A percentile compares a stretch with the other conserved stretches of the same genome.
Conservation (phyloP, 2,797 vertebrate genomes). For the Glyptemys insculpta region DNA sequence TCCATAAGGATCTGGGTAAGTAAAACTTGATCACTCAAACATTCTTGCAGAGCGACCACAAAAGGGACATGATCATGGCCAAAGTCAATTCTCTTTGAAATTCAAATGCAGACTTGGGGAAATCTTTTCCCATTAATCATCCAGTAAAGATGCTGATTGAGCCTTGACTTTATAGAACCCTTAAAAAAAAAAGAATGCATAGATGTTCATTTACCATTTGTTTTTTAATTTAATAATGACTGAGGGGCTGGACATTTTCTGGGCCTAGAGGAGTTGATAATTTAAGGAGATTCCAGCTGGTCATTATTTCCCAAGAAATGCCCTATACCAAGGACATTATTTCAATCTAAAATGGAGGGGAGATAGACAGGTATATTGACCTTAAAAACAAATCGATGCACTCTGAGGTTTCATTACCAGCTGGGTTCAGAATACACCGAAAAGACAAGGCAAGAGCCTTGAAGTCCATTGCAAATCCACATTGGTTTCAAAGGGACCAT, state of each 20-base stretch:
- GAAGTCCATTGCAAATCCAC: constrained; percentile 31
- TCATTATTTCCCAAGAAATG: background rate
- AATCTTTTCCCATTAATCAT: background rate
- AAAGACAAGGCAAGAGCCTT: background rate
- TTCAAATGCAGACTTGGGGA: background rate
- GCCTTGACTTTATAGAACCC: background rate
- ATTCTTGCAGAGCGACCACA: background rate
- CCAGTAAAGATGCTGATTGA: background rate
- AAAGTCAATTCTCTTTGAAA: background rate
- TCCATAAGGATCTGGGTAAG: background rate
- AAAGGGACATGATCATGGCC: background rate
- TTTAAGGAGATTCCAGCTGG: background rate
- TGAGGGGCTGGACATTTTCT: background rate
- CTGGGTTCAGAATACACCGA: constrained; percentile 2
- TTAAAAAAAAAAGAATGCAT: background rate
- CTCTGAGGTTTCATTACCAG: constrained; percentile 1
- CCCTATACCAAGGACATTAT: background rate
- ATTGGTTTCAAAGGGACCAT: constrained; percentile 61
- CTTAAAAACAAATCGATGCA: constrained; percentile 4
- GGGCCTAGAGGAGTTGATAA: background rate
- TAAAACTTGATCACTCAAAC: background rate
- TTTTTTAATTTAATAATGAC: background rate
- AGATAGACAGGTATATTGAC: background rate
- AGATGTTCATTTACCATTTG: background rate
- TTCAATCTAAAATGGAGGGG: background rate